Percentiles rank a stretch among this genome's conserved stretches.
phyloP scores from a whole-genome alignment of 1,140 invertebrate species.

The Eueides isabella region DNA sequence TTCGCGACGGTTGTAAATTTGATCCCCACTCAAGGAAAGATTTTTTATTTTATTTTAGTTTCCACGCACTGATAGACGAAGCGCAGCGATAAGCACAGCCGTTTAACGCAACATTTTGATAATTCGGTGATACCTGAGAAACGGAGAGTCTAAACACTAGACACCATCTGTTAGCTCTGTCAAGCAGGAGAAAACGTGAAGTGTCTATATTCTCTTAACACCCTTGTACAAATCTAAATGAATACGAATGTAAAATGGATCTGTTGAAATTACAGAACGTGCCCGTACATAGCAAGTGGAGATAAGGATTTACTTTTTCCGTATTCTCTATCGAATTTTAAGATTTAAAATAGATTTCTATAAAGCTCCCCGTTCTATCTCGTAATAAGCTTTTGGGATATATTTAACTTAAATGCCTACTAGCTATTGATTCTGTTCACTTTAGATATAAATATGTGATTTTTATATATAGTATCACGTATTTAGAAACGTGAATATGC shows the following conservation, averaged over 20 bases:
- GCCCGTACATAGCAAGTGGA: background rate
- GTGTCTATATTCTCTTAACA: background rate
- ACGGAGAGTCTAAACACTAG: too few species aligned
- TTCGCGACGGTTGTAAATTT: too few species aligned
- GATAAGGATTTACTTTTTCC: conserved; percentile 3
- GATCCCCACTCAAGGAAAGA: too few species aligned
- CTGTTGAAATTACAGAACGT: conserved; percentile 1
- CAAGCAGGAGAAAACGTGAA: too few species aligned
- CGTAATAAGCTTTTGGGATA: background rate
- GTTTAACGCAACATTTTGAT: too few species aligned
- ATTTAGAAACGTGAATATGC: too few species aligned
- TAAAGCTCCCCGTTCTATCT: background rate
- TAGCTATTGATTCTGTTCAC: background rate
- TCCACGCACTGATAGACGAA: too few species aligned
- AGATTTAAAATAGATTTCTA: background rate
- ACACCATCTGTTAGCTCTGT: too few species aligned
- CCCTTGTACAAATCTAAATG: background rate
- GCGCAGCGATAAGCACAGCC: too few species aligned
- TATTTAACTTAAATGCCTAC: background rate
- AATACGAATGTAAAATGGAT: conserved; percentile 1
- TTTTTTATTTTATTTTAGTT: too few species aligned
- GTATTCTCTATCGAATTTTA: background rate
- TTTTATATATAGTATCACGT: too few species aligned
- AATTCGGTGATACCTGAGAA: too few species aligned
- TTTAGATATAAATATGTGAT: background rate